These are phyloP conservation scores for Sebastes trivittatus DNA, from an alignment of 2,797 vertebrate genomes.

Conservation along the genomic window DNA sequence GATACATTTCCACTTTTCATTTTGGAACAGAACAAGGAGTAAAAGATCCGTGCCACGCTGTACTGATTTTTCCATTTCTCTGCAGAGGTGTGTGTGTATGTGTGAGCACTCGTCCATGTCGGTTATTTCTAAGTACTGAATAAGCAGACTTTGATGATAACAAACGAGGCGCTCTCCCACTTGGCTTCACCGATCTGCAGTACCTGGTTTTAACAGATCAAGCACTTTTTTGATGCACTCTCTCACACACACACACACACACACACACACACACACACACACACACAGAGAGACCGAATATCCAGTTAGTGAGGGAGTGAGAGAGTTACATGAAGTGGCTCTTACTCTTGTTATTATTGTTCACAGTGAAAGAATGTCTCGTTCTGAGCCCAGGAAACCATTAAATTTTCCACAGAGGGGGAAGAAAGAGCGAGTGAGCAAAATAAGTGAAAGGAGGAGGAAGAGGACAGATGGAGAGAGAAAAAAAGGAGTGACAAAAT, in stretches of 20 bases:
- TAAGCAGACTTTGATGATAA: constrained; percentile 62
- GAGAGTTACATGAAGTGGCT: constrained; percentile 73
- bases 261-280: constrained; percentile 2
- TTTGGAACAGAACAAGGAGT: neutral
- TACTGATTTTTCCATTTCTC: constrained; percentile 49
- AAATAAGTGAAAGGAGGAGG: constrained; percentile 64
- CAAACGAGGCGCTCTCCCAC: constrained; percentile 35
- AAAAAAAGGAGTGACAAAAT: constrained; percentile 72
- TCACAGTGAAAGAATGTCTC: constrained; percentile 78
- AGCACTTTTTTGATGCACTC: constrained; percentile 37
- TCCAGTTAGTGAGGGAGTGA: constrained; percentile 42
- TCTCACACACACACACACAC: constrained; percentile 7
- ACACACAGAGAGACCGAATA: constrained; percentile 16
- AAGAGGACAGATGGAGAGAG: constrained; percentile 66
- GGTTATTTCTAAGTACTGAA: constrained; percentile 36
- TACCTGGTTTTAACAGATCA: constrained; percentile 45
- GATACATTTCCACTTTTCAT: constrained; percentile 29
- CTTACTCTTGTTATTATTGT: constrained; percentile 78
- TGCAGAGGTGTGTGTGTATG: constrained; percentile 16
- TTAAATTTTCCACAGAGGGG: constrained; percentile 79
- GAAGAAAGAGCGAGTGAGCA: constrained; percentile 64
- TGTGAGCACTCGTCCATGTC: constrained; percentile 16
- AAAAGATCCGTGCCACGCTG: neutral
- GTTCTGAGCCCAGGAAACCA: constrained; percentile 81
- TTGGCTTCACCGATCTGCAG: constrained; percentile 38